phyloP scores from a whole-genome alignment of 1,140 invertebrate genomes.

The Trichoplusia ni region DNA sequence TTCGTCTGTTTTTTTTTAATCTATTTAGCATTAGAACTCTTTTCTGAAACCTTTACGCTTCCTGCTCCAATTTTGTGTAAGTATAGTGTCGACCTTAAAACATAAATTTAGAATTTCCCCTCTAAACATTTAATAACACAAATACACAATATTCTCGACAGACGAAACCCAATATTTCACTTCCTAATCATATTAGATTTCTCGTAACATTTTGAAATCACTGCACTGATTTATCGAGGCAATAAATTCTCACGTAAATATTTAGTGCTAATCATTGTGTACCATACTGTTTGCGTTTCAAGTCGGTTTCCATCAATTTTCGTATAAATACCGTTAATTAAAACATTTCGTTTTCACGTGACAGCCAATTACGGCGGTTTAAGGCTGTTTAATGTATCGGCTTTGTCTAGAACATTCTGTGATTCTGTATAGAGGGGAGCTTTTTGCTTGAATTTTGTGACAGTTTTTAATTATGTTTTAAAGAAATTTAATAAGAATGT shows the following conservation, averaged over 20 bases:
- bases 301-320: neutral
- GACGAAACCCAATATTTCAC: constrained; percentile 12
- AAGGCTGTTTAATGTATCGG: too few species aligned
- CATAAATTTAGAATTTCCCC: too few species aligned
- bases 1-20: too few species aligned
- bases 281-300: constrained; percentile 7
- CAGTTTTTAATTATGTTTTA: too few species aligned
- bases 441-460: too few species aligned
- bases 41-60: too few species aligned
- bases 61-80: too few species aligned
- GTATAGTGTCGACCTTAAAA: too few species aligned
- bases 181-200: constrained; percentile 10
- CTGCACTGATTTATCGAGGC: constrained; percentile 17
- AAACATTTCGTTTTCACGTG: neutral
- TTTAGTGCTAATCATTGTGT: constrained; percentile 13
- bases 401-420: too few species aligned
- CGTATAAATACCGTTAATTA: constrained; percentile 1
- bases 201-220: constrained; percentile 3
- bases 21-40: too few species aligned
- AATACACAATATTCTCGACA: neutral
- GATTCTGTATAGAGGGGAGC: too few species aligned
- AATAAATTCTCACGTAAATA: constrained; percentile 19
- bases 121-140: neutral
- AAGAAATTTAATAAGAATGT: too few species aligned
- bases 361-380: constrained; percentile 14